These are phyloP conservation scores for Torymus tubicola DNA, from an alignment of 2,888 invertebrate genomes.

Conservation along the genomic window DNA sequence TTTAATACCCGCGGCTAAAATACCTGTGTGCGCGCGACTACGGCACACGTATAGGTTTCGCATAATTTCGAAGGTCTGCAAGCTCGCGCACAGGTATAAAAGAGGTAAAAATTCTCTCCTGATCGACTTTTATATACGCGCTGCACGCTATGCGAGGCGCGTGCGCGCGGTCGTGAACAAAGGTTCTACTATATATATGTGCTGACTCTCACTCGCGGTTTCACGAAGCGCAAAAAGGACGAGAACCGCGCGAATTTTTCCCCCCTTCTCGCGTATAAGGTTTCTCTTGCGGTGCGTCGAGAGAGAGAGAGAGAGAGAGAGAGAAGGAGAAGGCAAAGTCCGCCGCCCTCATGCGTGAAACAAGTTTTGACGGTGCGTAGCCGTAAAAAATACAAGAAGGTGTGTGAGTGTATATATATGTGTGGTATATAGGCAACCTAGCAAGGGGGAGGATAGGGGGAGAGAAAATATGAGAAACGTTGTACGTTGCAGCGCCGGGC, in stretches of 20 bases:
- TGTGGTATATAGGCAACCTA: no score
- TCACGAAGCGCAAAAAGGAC: constrained; percentile 1
- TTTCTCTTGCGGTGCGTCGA: constrained; percentile 29
- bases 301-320: no score
- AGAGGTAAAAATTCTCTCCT: constrained; percentile 32
- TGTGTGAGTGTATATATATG: not conserved
- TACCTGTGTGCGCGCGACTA: not conserved
- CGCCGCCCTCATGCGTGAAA: constrained; percentile 58
- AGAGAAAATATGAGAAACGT: constrained; percentile 42
- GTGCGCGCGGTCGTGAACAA: constrained; percentile 7
- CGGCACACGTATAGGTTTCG: constrained; percentile 33
- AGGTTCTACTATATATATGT: constrained; percentile 6
- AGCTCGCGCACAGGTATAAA: not conserved
- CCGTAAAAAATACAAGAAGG: constrained; percentile 21
- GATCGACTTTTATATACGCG: constrained; percentile 21
- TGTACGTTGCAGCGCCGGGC: not conserved
- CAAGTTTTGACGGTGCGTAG: constrained; percentile 55
- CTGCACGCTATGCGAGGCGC: not conserved
- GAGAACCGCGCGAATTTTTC: constrained; percentile 43
- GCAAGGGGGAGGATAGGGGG: not conserved
- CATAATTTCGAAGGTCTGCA: constrained; percentile 26
- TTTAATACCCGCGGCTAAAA: constrained; percentile 1
- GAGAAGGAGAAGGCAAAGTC: no score
- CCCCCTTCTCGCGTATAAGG: constrained; percentile 13
- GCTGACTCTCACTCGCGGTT: not conserved